Evolutionary conservation across 2,888 invertebrate genomes (phyloP), one percentile per base, ranked within the genome.

Genomic region (Phyllotreta cruciferae): DNA sequence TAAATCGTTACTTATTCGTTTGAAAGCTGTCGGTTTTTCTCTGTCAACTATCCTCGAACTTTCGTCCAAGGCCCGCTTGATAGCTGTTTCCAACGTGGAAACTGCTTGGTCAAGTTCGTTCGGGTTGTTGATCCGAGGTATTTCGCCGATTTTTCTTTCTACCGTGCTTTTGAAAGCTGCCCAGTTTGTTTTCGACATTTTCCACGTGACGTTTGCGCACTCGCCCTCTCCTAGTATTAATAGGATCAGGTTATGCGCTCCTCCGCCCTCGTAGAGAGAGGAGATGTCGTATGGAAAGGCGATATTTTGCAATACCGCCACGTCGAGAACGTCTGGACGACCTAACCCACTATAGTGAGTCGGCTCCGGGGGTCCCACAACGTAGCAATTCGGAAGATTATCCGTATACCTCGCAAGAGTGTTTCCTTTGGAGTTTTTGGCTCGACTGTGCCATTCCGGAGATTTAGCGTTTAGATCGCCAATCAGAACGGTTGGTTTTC

Each of bases 361-460:
- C 10, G 41, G 41, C 41, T 41, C n/a, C 10, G n/a, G n/a, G n/a
- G 41, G 41, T 41, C 41, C 41, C n/a, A 41, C 10, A n/a, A 41
- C 41, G n/a, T 3, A 10, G n/a, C n/a, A n/a, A 10, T 41, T 10
- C n/a, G 41, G 41, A 10, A 2, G n/a, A 41, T 1, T 10, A 41
- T 10, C 41, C n/a, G 10, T 41, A 10, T 41, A 41, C n/a, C 41
- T n/a, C 10, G n/a, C 5, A n/a, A 41, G 41, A 10, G n/a, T 41
- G n/a, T 10, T 41, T 41, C 5, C 41, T 41, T 41, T 41, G n/a
- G 10, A 10, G 41, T 41, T 41, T 10, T 1, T 41, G 3, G n/a
- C 4, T 10, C 10, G 41, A 10, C 41, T 10, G 4, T 41, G n/a
- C 41, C 41, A 41, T 10, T 10, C n/a, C n/a, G 41, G 41, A 10